phyloP scores from a whole-genome alignment of 2,797 vertebrate species.

The Catamblyrhynchus diadema region DNA sequence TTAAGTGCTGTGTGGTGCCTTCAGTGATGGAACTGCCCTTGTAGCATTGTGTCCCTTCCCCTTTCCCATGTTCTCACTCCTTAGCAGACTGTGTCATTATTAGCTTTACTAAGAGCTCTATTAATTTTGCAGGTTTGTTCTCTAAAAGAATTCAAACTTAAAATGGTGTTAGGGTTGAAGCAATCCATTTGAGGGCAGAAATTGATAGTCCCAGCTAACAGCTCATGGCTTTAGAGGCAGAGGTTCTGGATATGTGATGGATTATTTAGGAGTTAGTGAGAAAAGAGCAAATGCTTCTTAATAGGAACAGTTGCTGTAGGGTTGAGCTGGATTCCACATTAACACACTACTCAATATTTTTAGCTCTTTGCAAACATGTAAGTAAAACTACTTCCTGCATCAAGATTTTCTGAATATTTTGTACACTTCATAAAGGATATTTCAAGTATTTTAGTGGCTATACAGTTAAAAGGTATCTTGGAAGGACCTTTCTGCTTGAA shows the following conservation, averaged over 20 bases:
- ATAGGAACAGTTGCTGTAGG: not conserved
- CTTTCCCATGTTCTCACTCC: not conserved
- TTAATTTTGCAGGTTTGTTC: not conserved
- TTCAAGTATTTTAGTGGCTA: not conserved
- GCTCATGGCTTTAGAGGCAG: not conserved
- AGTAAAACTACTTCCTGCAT: not conserved
- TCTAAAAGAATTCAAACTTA: not conserved
- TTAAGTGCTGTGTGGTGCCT: not conserved
- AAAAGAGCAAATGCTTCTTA: not conserved
- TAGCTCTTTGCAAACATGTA: not conserved
- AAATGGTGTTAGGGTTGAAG: not conserved
- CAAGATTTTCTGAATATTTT: not conserved
- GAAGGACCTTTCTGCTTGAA: slow-evolving; percentile 18
- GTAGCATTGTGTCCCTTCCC: not conserved
- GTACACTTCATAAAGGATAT: not conserved
- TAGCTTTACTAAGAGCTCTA: not conserved
- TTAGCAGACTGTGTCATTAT: not conserved
- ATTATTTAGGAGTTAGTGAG: not conserved
- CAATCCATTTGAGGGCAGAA: not conserved
- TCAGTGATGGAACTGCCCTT: not conserved
- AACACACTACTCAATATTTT: not conserved
- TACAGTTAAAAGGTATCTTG: not conserved
- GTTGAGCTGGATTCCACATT: not conserved
- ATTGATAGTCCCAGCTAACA: not conserved
- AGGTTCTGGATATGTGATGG: not conserved